Conservation (phyloP, 2,113 vertebrate genomes). For the Cynoglossus semilaevis region DNA sequence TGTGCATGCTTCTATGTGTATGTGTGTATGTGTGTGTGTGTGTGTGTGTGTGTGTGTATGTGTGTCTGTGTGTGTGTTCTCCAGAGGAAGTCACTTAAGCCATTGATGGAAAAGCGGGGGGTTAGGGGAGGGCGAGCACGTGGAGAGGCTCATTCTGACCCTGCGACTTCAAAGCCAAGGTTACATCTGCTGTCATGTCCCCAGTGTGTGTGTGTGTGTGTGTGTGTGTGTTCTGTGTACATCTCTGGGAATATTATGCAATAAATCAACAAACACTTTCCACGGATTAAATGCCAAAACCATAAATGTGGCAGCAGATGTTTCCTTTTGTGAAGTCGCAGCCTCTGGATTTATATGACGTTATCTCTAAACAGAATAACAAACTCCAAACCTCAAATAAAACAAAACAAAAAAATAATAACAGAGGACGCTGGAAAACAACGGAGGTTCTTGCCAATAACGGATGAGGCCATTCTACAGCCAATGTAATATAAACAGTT, state of each 20-base stretch:
- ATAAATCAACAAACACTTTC: constrained; percentile 15
- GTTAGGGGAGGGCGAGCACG: constrained; percentile 18
- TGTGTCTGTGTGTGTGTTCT: constrained; percentile 4
- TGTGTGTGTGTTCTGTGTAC: constrained; percentile 2
- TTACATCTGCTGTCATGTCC: constrained; percentile 7
- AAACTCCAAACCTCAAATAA: too few species aligned
- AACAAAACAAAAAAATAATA: too few species aligned
- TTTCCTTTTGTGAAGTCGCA: constrained; percentile 25
- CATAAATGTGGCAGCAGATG: constrained; percentile 25
- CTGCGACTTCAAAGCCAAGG: constrained; percentile 30
- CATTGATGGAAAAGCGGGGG: constrained; percentile 13
- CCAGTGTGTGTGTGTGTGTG: background rate
- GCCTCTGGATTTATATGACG: background rate
- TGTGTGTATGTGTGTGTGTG: constrained; percentile 2
- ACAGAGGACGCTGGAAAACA: too few species aligned
- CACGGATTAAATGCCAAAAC: constrained; percentile 17
- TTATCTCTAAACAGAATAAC: too few species aligned
- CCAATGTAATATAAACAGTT: too few species aligned
- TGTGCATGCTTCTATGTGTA: too few species aligned
- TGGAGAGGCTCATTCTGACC: constrained; percentile 11
- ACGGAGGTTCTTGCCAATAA: too few species aligned
- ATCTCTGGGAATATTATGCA: background rate
- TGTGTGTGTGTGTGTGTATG: constrained; percentile 4
- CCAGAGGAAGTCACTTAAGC: constrained; percentile 39
- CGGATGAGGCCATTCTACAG: too few species aligned